These are phyloP conservation scores for Brevimyrus niger DNA, from an alignment of 2,113 vertebrate species.

Conservation along the genomic window DNA sequence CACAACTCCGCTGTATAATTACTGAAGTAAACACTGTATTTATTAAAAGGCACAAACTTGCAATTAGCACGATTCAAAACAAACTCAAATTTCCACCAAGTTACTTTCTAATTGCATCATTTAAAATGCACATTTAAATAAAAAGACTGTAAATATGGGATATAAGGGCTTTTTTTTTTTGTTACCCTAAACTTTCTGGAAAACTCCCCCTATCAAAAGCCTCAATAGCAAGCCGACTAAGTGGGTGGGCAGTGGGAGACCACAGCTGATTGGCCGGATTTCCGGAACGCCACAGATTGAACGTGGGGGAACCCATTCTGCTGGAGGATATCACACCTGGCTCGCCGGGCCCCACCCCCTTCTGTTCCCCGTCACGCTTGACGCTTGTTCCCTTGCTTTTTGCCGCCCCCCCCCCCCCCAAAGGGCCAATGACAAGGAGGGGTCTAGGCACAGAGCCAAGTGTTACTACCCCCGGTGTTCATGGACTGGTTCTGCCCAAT, in stretches of 20 bases:
- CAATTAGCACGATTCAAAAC: conserved; percentile 16
- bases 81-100: neutral
- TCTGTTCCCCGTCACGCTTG: neutral
- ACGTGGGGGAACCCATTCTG: conserved; percentile 9
- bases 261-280: neutral
- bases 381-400: neutral
- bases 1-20: neutral
- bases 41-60: neutral
- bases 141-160: neutral
- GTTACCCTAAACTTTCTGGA: neutral
- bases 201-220: neutral
- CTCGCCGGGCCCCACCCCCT: conserved; percentile 22
- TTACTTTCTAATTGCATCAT: neutral
- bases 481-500: conserved; percentile 59
- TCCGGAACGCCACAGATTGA: neutral
- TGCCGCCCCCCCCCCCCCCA: neutral
- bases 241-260: neutral
- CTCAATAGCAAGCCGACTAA: neutral
- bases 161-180: neutral
- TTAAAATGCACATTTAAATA: neutral
- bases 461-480: conserved; percentile 52
- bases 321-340: conserved; percentile 22
- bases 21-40: neutral
- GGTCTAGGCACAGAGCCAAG: conserved; percentile 3
- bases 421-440: conserved; percentile 24